These are phyloP conservation scores for Haliclystus octoradiatus DNA, from an alignment of 30 jellyfish, hydroid and myxozoan species.

Conservation along the genomic window DNA sequence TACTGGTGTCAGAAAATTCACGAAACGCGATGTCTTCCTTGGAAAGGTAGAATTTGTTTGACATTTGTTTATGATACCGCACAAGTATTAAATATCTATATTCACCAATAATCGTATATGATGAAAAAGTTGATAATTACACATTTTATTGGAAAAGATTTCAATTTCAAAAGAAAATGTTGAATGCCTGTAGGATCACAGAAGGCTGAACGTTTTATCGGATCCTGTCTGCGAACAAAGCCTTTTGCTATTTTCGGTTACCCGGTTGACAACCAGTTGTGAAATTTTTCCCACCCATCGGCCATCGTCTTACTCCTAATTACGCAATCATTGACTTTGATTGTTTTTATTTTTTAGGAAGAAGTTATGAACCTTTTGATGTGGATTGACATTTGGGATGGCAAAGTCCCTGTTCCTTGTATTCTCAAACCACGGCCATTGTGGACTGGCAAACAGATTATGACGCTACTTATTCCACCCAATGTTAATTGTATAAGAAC, in stretches of 20 bases:
- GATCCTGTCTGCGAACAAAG: too few species aligned
- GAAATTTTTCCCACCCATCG: too few species aligned
- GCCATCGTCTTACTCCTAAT: too few species aligned
- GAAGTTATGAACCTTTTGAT: slow-evolving; percentile 85
- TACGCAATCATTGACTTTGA: not conserved
- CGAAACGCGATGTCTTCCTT: slow-evolving; percentile 92
- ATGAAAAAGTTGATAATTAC: too few species aligned
- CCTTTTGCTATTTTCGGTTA: too few species aligned
- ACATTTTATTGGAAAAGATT: too few species aligned
- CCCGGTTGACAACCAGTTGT: too few species aligned
- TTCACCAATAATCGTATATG: too few species aligned
- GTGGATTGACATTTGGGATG: slow-evolving; percentile 98
- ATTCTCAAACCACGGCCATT: slow-evolving; percentile 95
- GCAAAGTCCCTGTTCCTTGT: slow-evolving; percentile 84
- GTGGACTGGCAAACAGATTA: slow-evolving; percentile 99
- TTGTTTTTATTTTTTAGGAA: slow-evolving; percentile 22
- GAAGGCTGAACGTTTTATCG: too few species aligned
- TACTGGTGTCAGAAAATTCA: slow-evolving; percentile 87
- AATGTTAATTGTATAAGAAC: slow-evolving; percentile 78
- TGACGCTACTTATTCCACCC: slow-evolving; percentile 84
- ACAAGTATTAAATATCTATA: too few species aligned
- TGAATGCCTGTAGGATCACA: too few species aligned
- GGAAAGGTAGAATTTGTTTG: slow-evolving; percentile 52
- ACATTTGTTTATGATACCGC: not conserved
- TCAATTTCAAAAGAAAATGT: too few species aligned